Evolutionary conservation across 1,140 invertebrate genomes (phyloP).

Genomic region (Argopecten irradians): DNA sequence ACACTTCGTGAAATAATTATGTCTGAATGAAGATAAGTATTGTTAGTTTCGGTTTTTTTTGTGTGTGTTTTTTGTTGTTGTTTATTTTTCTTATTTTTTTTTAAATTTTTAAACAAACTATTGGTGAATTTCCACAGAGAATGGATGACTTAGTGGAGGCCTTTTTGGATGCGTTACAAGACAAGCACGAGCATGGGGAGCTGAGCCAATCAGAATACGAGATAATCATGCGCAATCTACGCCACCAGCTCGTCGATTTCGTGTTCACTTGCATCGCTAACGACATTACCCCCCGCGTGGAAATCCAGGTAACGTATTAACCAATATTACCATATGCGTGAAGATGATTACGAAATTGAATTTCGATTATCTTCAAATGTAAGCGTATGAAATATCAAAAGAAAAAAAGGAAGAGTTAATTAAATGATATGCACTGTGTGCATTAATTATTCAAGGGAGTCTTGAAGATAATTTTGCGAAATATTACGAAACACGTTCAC

Average conservation of each 20-base stretch:
- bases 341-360: not conserved
- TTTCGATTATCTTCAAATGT: not conserved
- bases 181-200: constrained; percentile 31
- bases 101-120: not conserved
- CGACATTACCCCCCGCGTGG: constrained; percentile 47
- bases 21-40: no score
- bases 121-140: constrained; percentile 31
- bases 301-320: constrained; percentile 44
- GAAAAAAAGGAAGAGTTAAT: not conserved
- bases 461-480: not conserved
- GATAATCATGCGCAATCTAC: constrained; percentile 42
- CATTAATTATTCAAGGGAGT: not conserved
- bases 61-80: no score
- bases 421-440: no score
- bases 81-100: not conserved
- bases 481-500: not conserved
- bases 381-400: not conserved
- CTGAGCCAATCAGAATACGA: constrained; percentile 46
- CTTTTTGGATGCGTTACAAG: constrained; percentile 48
- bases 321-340: not conserved
- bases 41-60: not conserved
- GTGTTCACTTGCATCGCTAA: constrained; percentile 48
- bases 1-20: no score
- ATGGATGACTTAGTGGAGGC: constrained; percentile 50
- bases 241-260: constrained; percentile 49